These are phyloP conservation scores for Atherinosoma microstoma DNA, from an alignment of 2,797 vertebrate genomes.

Conservation along the genomic window DNA sequence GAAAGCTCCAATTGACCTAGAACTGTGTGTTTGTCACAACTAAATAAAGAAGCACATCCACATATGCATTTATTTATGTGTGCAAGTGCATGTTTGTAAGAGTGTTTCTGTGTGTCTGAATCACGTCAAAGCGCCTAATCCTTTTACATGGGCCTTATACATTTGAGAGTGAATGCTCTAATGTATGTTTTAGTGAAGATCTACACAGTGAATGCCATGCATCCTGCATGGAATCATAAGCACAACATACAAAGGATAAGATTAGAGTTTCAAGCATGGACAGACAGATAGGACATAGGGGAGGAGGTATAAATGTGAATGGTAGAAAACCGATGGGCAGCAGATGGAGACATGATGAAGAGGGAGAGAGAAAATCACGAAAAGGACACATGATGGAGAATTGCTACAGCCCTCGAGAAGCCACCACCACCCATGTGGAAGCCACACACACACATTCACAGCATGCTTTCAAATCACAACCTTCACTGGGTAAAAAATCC, in stretches of 20 bases:
- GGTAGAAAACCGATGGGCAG: no score
- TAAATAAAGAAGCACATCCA: constrained; percentile 48
- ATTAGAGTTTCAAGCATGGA: constrained; percentile 11
- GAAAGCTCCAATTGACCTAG: constrained; percentile 71
- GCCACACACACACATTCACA: constrained; percentile 17
- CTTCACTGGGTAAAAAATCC: constrained; percentile 27
- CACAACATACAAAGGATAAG: constrained; percentile 5
- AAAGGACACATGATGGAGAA: not conserved
- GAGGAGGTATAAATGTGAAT: constrained; percentile 13
- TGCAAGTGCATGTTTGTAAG: constrained; percentile 3
- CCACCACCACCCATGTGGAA: constrained; percentile 3
- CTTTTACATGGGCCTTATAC: constrained; percentile 48
- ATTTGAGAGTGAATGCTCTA: constrained; percentile 32
- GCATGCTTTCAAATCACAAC: constrained; percentile 32
- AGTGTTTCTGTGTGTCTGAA: constrained; percentile 32
- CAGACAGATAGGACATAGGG: constrained; percentile 19
- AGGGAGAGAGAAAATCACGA: constrained; percentile 6
- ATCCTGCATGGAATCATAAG: constrained; percentile 12
- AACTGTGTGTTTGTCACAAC: constrained; percentile 61
- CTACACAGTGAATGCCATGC: constrained; percentile 15
- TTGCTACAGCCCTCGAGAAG: constrained; percentile 21
- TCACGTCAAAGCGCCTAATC: constrained; percentile 59
- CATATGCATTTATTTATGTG: constrained; percentile 44
- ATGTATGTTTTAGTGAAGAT: constrained; percentile 20
- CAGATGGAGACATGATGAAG: constrained; percentile 23